Evolutionary conservation across 2,888 invertebrate species (phyloP).

Genomic region (Pherbina coryleti): DNA sequence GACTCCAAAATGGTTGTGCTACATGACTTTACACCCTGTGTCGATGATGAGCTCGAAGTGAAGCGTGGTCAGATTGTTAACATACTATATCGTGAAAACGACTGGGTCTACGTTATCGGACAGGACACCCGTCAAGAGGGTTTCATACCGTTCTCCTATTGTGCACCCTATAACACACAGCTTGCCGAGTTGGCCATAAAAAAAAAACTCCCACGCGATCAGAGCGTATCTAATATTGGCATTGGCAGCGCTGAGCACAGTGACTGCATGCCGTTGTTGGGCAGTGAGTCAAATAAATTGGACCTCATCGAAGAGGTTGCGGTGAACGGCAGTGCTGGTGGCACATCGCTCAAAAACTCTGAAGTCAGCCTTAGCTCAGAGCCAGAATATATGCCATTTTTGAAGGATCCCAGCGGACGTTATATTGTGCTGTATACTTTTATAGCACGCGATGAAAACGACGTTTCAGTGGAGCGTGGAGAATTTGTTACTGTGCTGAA

Average conservation of each 20-base stretch:
- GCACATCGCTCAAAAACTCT: conserved; percentile 62
- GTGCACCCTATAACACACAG: conserved; percentile 82
- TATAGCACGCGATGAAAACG: conserved; percentile 92
- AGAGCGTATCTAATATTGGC: conserved; percentile 44
- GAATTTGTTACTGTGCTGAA: conserved; percentile 97
- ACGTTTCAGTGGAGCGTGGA: conserved; percentile 92
- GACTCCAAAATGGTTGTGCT: conserved; percentile 96
- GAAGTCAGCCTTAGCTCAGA: conserved; percentile 72
- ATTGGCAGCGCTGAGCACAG: conserved; percentile 49
- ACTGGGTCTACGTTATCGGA: conserved; percentile 97
- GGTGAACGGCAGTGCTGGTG: conserved; percentile 42
- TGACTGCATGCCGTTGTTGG: conserved; percentile 58
- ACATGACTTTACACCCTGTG: conserved; percentile 95
- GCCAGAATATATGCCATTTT: conserved; percentile 78
- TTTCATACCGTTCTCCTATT: conserved; percentile 94
- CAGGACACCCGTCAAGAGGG: conserved; percentile 91
- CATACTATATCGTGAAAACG: conserved; percentile 93
- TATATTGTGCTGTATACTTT: conserved; percentile 95
- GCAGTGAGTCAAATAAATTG: conserved; percentile 53
- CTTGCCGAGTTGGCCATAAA: conserved; percentile 86
- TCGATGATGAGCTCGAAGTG: conserved; percentile 92
- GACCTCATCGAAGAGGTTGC: conserved; percentile 62
- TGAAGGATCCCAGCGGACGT: conserved; percentile 88
- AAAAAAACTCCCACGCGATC: conserved; percentile 86
- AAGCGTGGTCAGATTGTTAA: conserved; percentile 94